These are phyloP conservation scores for Harpagoxenus sublaevis DNA, from an alignment of 2,888 invertebrate genomes.

Conservation along the genomic window DNA sequence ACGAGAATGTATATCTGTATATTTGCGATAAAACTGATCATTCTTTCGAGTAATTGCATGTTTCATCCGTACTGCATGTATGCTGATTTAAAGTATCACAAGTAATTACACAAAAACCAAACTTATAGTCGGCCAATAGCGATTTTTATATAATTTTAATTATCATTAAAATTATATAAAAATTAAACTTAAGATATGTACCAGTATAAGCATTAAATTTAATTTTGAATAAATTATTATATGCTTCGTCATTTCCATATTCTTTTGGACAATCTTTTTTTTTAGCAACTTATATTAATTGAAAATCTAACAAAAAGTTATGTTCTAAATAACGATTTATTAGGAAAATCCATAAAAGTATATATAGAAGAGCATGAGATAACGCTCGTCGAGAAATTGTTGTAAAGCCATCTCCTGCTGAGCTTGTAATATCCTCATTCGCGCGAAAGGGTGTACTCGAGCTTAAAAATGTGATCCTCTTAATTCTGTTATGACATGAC, in stretches of 20 bases:
- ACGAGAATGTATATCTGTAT: background rate
- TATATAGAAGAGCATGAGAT: background rate
- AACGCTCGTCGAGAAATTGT: background rate
- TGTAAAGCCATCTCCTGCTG: conserved; percentile 13
- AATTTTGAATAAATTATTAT: background rate
- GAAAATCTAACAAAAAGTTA: background rate
- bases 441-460: conserved; percentile 16
- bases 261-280: background rate
- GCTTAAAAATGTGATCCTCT: conserved; percentile 53
- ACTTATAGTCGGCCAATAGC: background rate
- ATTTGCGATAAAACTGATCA: background rate
- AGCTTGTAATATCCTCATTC: conserved; percentile 23
- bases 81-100: background rate
- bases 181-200: background rate
- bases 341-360: background rate
- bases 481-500: conserved; percentile 56
- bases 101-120: background rate
- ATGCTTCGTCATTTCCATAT: background rate
- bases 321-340: background rate
- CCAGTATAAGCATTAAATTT: background rate
- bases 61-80: background rate
- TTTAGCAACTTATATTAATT: background rate
- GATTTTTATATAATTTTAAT: background rate
- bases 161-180: background rate
- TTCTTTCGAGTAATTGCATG: background rate